These are phyloP conservation scores for Acanthaster planci DNA, from an alignment of 35 echinoderm and acorn worm genomes.

Conservation along the genomic window DNA sequence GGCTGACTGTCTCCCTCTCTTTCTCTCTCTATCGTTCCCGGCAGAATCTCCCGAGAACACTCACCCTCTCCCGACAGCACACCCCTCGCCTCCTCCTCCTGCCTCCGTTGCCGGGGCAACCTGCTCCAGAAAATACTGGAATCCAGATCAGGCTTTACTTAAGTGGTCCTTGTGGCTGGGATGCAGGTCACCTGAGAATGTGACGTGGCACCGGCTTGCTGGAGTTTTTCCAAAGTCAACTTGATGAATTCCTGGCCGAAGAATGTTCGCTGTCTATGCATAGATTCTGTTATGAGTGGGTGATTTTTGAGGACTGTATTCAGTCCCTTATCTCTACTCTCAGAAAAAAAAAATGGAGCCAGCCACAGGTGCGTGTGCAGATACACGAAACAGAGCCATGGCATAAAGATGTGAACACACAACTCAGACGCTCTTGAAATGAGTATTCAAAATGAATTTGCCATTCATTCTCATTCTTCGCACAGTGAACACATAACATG, in stretches of 20 bases:
- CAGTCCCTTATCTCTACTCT: no score
- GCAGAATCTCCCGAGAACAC: constrained; percentile 9
- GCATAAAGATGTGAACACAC: no score
- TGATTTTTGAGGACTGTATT: not conserved
- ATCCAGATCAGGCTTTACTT: constrained; percentile 28
- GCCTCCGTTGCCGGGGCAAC: constrained; percentile 6
- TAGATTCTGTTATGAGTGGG: not conserved
- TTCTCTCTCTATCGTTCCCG: not conserved
- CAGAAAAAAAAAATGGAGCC: no score
- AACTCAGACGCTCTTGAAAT: no score
- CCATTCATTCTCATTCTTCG: no score
- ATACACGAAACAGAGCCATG: no score
- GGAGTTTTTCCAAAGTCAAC: not conserved
- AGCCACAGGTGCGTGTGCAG: no score
- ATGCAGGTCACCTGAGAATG: constrained; percentile 27
- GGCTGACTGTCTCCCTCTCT: not conserved
- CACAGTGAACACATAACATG: no score
- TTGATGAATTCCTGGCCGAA: constrained; percentile 8
- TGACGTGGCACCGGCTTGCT: not conserved
- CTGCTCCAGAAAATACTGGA: constrained; percentile 25
- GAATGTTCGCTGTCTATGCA: constrained; percentile 5
- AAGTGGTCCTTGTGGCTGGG: constrained; percentile 7
- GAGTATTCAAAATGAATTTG: no score
- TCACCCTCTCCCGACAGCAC: constrained; percentile 21
- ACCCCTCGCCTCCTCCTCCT: constrained; percentile 10